Evolutionary conservation across 2,888 invertebrate species (phyloP), one percentile per base, ranked within the genome.

Genomic region (Drosophila atripex): DNA sequence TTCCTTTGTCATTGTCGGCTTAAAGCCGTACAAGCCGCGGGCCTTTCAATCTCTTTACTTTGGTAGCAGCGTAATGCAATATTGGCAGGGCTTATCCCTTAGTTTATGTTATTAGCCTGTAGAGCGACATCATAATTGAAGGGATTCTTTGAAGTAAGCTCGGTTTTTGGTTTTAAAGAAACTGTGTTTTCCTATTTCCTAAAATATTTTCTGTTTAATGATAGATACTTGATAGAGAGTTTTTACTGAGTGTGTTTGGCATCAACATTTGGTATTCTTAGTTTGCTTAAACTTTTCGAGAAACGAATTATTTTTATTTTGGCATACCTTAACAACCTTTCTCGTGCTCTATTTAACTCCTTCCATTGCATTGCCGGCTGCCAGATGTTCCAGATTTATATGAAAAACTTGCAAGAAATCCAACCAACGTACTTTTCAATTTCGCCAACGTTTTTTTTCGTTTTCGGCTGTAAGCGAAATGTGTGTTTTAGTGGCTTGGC

Each of bases 31-130:
- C 66, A 61, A 72, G 72, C 73, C 57, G 25, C 45, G 30, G 51
- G 50, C 68, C 71, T 79, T 73, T 63, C 74, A 60, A 63, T 64
- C 60, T 54, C 63, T 52, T 66, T 72, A 77, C 64, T 60, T 66
- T 72, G 68, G 60, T 73, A 76, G 77, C 80, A 77, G 14, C n/a
- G 35, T 35, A 35, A 35, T 35, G n/a, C 39, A 41, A 18, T 79
- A 75, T 74, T 77, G 55, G 55, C 72, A 50, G 39, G 75, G 73
- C 77, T 86, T 80, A 86, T 78, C 86, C 85, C 77, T 82, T 78
- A 86, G 86, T 86, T 86, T 82, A 80, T 82, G 77, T 80, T 84
- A 86, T 85, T 86, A 86, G 86, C 86, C 77, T 84, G 78, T 75
- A 78, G 80, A 85, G 85, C 82, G 77, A 70, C 72, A 43, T 28